These are phyloP conservation scores for Monochamus alternatus DNA, from an alignment of 2,888 invertebrate species.

Conservation along the genomic window DNA sequence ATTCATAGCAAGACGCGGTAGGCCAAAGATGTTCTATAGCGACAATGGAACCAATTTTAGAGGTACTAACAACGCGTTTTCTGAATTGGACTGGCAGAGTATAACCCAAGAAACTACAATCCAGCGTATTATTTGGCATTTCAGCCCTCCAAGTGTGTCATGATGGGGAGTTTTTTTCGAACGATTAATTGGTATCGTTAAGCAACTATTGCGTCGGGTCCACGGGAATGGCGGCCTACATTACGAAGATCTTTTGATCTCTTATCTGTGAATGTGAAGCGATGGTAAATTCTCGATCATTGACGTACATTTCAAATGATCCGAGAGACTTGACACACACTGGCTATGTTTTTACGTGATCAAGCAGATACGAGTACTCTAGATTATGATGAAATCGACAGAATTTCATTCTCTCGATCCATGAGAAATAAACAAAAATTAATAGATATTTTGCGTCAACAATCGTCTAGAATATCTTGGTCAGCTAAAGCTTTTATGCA, in stretches of 20 bases:
- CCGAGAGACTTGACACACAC: constrained; percentile 40
- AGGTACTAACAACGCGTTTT: not conserved
- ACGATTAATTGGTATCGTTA: not conserved
- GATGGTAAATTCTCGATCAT: not conserved
- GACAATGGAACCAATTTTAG: constrained; percentile 3
- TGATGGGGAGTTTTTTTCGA: constrained; percentile 17
- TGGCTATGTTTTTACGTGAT: constrained; percentile 58
- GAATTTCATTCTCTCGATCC: constrained; percentile 39
- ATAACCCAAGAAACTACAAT: not conserved
- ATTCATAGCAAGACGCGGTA: constrained; percentile 35
- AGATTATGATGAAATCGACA: constrained; percentile 52
- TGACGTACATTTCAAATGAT: constrained; percentile 2
- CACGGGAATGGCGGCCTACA: not conserved
- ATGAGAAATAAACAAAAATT: constrained; percentile 49
- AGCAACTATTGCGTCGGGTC: not conserved
- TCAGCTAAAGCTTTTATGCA: constrained; percentile 41
- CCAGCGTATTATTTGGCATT: not conserved
- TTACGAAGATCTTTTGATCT: constrained; percentile 17
- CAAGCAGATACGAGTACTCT: constrained; percentile 45
- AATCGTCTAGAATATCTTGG: constrained; percentile 54
- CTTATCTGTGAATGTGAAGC: constrained; percentile 7
- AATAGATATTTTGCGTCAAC: constrained; percentile 47
- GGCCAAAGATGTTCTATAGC: constrained; percentile 13
- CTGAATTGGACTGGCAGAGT: not conserved
- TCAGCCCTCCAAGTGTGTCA: constrained; percentile 31